Conservation (phyloP, 2,888 invertebrate genomes). For the Lycocerus yunnanus region DNA sequence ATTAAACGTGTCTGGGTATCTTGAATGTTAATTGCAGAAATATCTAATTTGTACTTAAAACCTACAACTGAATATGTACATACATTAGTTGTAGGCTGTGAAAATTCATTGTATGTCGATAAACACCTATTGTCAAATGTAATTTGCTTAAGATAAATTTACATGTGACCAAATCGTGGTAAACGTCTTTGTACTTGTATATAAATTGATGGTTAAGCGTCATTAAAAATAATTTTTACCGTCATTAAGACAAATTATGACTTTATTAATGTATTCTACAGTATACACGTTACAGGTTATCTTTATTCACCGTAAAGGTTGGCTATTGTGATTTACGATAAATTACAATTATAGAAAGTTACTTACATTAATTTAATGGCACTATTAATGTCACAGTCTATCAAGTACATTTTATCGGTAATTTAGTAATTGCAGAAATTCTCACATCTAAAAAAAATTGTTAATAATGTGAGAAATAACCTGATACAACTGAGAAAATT, state of each 20-base stretch:
- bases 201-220: not conserved
- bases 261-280: not conserved
- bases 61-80: not conserved
- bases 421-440: constrained; percentile 20
- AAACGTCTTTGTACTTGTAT: not conserved
- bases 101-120: constrained; percentile 22
- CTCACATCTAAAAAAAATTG: constrained; percentile 25
- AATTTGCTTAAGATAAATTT: constrained; percentile 25
- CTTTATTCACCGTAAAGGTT: not conserved
- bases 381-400: constrained; percentile 10
- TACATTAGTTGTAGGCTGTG: constrained; percentile 6
- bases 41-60: not conserved
- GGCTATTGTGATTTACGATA: not conserved
- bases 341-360: not conserved
- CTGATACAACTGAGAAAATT: not conserved
- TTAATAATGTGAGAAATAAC: constrained; percentile 31
- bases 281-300: not conserved
- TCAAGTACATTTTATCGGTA: constrained; percentile 18
- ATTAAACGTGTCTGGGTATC: not conserved
- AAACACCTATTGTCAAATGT: constrained; percentile 26
- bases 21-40: not conserved
- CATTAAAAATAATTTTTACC: not conserved
- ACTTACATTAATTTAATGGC: constrained; percentile 6
- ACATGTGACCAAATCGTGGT: constrained; percentile 18
- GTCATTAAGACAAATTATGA: not conserved